Evolutionary conservation across 2,797 vertebrate species (phyloP), one percentile per base, ranked within the genome.

Genomic region (Ctenosaura bakeri): DNA sequence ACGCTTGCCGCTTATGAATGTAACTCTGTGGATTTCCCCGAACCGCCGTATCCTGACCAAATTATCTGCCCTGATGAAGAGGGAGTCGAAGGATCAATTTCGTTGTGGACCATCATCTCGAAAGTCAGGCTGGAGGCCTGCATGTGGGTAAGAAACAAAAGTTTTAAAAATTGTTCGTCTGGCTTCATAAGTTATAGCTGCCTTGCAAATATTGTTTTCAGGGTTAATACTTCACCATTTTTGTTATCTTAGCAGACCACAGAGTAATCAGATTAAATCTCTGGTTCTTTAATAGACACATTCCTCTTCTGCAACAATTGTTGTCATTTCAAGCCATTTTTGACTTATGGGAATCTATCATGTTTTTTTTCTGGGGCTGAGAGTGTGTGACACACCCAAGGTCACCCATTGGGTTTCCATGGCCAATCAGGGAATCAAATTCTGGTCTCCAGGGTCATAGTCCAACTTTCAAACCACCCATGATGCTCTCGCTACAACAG

Each of bases 121-220:
- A 99, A 99, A 98, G 99, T 99, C 96, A 98, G 99, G 92, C 97
- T 99, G 96, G 99, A 99, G 95, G 99, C 99, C 96, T 99, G 99
- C 96, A 99, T 99, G 99, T 99, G 99, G 99, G 99, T 99, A 97
- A 99, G 99, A 97, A 42, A 79, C 12, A 77, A 74, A 38, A 2
- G 35, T 22, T 16, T 35, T 74, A 74, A 35, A 74, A 35, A 74
- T 69, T 12, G 66, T 10, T 69, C 4, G 1, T 69, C 29, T 32
- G 8, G 29, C 29, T 69, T 20, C 16, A 10, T 84, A 84, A 1
- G 26, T 50, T 52, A 12, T 7, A 50, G 29, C 38, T 29, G 38
- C 59, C 12, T 83, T 66, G 24, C 29, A 32, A 69, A 84, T 46
- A 50, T 3, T 1, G 1, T 10, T 12, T 38, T 18, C 29, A 76